Percentiles rank a stretch among this genome's conserved stretches.
These are phyloP conservation scores for Pollachius pollachius DNA, from an alignment of 2,113 vertebrate species.

Conservation along the genomic window DNA sequence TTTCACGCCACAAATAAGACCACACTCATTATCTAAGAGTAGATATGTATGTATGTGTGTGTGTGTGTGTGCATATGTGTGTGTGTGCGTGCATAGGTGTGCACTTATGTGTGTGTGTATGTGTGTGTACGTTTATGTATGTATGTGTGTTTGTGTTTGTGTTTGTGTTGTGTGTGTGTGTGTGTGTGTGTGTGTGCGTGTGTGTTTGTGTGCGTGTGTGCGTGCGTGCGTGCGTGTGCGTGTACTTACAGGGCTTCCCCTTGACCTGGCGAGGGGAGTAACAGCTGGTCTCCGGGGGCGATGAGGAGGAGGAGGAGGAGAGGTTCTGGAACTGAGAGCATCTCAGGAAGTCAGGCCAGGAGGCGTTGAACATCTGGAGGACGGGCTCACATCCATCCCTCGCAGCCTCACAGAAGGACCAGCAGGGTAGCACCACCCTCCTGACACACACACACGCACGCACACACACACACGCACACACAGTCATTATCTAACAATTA, in stretches of 20 bases:
- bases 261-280: conserved; percentile 80
- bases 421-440: conserved; percentile 79
- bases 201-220: no score
- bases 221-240: background rate
- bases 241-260: conserved; percentile 79
- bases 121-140: no score
- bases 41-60: conserved; percentile 3
- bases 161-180: no score
- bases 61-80: background rate
- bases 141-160: no score
- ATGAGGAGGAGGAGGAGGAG: conserved; percentile 29
- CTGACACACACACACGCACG: conserved; percentile 30
- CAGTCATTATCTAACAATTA: background rate
- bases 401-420: conserved; percentile 90
- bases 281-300: conserved; percentile 53
- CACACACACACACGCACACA: background rate
- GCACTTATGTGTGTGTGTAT: background rate
- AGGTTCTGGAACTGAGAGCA: conserved; percentile 88
- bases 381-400: conserved; percentile 90
- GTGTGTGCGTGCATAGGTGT: background rate
- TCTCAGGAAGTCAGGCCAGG: conserved; percentile 91
- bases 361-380: conserved; percentile 88
- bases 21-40: background rate
- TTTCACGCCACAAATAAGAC: no score
- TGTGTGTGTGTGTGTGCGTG: no score